phyloP scores from a whole-genome alignment of 2,888 invertebrate genomes.

The Drosophila antonietae region DNA sequence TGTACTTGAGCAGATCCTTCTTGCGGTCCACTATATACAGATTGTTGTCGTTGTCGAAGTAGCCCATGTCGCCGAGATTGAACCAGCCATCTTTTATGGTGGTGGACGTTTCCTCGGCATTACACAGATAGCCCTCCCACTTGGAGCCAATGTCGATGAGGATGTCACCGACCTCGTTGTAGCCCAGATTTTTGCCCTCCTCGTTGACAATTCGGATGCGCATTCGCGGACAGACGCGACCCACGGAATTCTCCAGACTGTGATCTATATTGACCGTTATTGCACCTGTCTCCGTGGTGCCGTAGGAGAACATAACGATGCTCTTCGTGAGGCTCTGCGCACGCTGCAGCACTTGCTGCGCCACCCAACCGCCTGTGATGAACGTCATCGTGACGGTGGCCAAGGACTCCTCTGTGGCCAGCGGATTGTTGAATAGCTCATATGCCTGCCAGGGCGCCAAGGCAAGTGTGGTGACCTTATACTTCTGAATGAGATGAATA shows the following conservation, averaged over 20 bases:
- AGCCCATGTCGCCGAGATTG: constrained; percentile 82
- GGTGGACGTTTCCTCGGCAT: constrained; percentile 50
- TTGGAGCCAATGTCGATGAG: constrained; percentile 41
- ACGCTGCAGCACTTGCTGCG: constrained; percentile 35
- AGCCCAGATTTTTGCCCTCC: constrained; percentile 58
- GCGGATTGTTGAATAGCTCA: constrained; percentile 47
- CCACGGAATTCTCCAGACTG: constrained; percentile 57
- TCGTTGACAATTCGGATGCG: constrained; percentile 69
- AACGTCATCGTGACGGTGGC: constrained; percentile 14
- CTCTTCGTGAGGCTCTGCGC: constrained; percentile 44
- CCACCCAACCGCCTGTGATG: constrained; percentile 58
- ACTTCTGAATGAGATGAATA: constrained; percentile 49
- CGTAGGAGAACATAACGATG: constrained; percentile 48
- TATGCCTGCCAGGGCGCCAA: constrained; percentile 63
- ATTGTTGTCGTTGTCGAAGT: constrained; percentile 76
- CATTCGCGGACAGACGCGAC: constrained; percentile 57
- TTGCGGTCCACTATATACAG: constrained; percentile 76
- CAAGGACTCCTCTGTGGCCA: constrained; percentile 40
- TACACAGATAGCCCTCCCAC: constrained; percentile 78
- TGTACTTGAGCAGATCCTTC: constrained; percentile 80
- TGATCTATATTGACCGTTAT: constrained; percentile 44
- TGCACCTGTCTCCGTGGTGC: constrained; percentile 60
- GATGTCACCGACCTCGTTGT: constrained; percentile 75
- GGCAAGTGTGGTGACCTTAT: constrained; percentile 48
- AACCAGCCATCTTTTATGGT: constrained; percentile 76